phyloP scores from a whole-genome alignment of 2,113 vertebrate genomes.

The Garra rufa region DNA sequence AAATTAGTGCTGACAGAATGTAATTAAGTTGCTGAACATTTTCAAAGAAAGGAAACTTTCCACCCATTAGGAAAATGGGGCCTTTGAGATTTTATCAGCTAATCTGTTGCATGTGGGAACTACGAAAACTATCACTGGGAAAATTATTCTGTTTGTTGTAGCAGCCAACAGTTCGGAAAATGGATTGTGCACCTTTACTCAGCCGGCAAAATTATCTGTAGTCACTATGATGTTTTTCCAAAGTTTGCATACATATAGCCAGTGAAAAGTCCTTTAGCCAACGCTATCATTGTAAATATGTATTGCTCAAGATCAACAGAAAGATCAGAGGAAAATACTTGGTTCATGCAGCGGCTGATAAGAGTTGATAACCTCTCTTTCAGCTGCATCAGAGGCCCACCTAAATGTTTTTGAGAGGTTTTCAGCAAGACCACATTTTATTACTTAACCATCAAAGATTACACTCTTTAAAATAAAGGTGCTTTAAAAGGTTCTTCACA shows the following conservation, averaged over 20 bases:
- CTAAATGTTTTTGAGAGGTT: not conserved
- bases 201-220: not conserved
- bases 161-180: slow-evolving; percentile 2
- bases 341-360: slow-evolving; percentile 11
- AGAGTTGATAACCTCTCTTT: slow-evolving; percentile 6
- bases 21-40: slow-evolving; percentile 20
- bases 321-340: slow-evolving; percentile 14
- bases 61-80: slow-evolving; percentile 32
- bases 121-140: slow-evolving; percentile 11
- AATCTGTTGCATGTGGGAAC: slow-evolving; percentile 33
- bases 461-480: no score
- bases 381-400: not conserved
- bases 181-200: not conserved
- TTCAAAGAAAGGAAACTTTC: slow-evolving; percentile 18
- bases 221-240: not conserved
- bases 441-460: not conserved
- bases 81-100: slow-evolving; percentile 43
- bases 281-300: not conserved
- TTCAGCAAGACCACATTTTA: not conserved
- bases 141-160: not conserved
- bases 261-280: not conserved
- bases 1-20: slow-evolving; percentile 51
- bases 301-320: slow-evolving; percentile 19
- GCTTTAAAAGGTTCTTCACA: no score
- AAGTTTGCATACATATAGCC: not conserved